Evolutionary conservation across 1,140 invertebrate genomes (phyloP).

Genomic region (Drosophila pseudoananassae): DNA sequence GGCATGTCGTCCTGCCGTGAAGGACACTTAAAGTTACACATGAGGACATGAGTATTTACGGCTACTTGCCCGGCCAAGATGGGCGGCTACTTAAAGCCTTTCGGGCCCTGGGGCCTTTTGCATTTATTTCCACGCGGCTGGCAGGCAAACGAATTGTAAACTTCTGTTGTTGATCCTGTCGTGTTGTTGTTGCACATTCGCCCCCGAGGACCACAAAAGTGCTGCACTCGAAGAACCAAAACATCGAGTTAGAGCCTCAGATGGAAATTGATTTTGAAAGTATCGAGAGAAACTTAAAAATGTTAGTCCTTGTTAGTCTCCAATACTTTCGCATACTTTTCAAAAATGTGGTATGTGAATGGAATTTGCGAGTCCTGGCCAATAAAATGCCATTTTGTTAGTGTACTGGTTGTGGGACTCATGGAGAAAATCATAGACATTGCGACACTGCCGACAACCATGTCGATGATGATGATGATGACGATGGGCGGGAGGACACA

Average conservation of each 20-base stretch:
- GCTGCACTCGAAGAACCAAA: slow-evolving; percentile 12
- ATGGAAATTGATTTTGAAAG: background rate
- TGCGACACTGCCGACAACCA: slow-evolving; percentile 18
- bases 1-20: background rate
- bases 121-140: slow-evolving; percentile 47
- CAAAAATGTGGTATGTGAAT: background rate
- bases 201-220: slow-evolving; percentile 15
- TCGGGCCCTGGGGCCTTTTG: slow-evolving; percentile 44
- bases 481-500: slow-evolving; percentile 22
- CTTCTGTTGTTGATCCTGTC: slow-evolving; percentile 32
- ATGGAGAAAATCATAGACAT: slow-evolving; percentile 17
- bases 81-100: slow-evolving; percentile 58
- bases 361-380: background rate
- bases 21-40: slow-evolving; percentile 29
- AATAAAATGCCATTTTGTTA: slow-evolving; percentile 4
- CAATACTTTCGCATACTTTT: background rate
- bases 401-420: slow-evolving; percentile 14
- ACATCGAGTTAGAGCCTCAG: background rate
- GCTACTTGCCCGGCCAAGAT: slow-evolving; percentile 14
- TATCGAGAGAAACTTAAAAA: background rate
- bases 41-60: slow-evolving; percentile 18
- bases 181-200: slow-evolving; percentile 35
- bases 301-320: background rate
- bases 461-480: slow-evolving; percentile 37
- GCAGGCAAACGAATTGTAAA: slow-evolving; percentile 48